Percentiles rank a stretch among this genome's conserved stretches.
Evolutionary conservation across 2,797 vertebrate species (phyloP).

Genomic region (Poeciliopsis infans): DNA sequence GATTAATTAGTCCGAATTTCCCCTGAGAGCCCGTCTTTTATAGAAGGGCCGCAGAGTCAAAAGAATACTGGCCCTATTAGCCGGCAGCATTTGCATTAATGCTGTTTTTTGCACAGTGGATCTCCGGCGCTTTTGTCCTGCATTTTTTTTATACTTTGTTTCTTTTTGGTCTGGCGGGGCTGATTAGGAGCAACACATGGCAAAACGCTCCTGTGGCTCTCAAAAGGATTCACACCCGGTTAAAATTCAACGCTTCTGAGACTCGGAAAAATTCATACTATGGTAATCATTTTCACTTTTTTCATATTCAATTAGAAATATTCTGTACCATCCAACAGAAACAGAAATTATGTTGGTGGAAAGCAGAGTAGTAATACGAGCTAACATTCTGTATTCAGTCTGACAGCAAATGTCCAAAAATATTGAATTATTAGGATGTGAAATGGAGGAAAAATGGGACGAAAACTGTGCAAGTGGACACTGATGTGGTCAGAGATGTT

Average conservation of each 20-base stretch:
- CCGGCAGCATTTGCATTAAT: slow-evolving; percentile 78
- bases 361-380: not conserved
- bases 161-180: slow-evolving; percentile 5
- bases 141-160: slow-evolving; percentile 11
- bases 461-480: too few relatives aligned
- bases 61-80: slow-evolving; percentile 75
- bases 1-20: slow-evolving; percentile 79
- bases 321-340: not conserved
- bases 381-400: not conserved
- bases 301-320: not conserved
- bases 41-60: slow-evolving; percentile 70
- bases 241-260: not conserved
- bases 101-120: slow-evolving; percentile 68
- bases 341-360: not conserved
- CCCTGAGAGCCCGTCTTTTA: slow-evolving; percentile 69
- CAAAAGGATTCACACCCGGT: not conserved
- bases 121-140: slow-evolving; percentile 60
- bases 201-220: slow-evolving; percentile 6
- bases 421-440: not conserved
- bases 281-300: not conserved
- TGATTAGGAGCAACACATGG: slow-evolving; percentile 45
- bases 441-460: too few relatives aligned
- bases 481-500: too few relatives aligned
- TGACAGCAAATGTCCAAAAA: not conserved
- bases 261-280: not conserved